Evolutionary conservation across 2,888 invertebrate genomes (phyloP).

Genomic region (Coenonympha glycerion): DNA sequence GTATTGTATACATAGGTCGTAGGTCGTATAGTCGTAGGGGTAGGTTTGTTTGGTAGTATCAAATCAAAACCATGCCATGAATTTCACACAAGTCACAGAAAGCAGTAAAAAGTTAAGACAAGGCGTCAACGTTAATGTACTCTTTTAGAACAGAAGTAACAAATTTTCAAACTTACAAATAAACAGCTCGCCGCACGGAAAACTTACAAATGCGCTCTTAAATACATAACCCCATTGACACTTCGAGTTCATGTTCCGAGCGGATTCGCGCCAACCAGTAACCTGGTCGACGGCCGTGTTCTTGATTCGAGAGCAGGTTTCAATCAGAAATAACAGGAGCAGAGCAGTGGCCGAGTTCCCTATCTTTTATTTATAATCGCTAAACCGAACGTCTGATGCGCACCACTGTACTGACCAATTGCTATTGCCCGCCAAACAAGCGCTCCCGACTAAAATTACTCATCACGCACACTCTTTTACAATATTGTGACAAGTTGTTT

Average conservation of each 20-base stretch:
- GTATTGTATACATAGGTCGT: no score
- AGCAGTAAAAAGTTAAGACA: not conserved
- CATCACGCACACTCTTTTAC: constrained; percentile 39
- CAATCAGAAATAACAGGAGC: constrained; percentile 63
- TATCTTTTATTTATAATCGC: constrained; percentile 62
- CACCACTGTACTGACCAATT: constrained; percentile 49
- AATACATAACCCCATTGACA: constrained; percentile 45
- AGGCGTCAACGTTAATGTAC: not conserved
- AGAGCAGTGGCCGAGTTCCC: constrained; percentile 60
- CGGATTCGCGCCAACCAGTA: constrained; percentile 38
- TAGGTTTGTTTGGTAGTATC: not conserved
- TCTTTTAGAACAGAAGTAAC: not conserved
- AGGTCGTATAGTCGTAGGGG: no score
- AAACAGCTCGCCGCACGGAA: constrained; percentile 30
- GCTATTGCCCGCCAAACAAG: constrained; percentile 46
- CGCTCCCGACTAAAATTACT: constrained; percentile 42
- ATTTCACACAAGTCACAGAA: not conserved
- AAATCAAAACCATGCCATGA: not conserved
- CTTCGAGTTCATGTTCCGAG: constrained; percentile 42
- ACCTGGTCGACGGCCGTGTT: constrained; percentile 57
- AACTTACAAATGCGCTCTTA: constrained; percentile 35
- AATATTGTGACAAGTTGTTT: constrained; percentile 36
- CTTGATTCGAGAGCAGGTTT: constrained; percentile 54
- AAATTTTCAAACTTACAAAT: constrained; percentile 32
- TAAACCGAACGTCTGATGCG: constrained; percentile 44